Percentiles rank a stretch among this genome's conserved stretches.
Conservation (phyloP, 2,797 vertebrate genomes). For the Babyrousa celebensis region DNA sequence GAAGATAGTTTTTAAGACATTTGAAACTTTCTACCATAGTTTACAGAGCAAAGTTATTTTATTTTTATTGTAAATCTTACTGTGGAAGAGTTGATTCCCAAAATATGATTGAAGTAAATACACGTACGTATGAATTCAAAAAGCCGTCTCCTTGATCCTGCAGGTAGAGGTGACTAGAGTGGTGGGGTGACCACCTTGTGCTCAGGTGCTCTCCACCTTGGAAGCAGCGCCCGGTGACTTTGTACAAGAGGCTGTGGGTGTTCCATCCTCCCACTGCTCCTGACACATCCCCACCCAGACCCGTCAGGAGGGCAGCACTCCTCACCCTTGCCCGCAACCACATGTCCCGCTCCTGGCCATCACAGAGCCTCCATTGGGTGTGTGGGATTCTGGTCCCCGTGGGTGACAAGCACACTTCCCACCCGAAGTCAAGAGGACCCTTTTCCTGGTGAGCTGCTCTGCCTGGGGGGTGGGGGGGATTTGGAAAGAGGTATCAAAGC, state of each 20-base stretch:
- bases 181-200: rapidly evolving
- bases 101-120: conserved; percentile 74
- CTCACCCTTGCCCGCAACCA: rapidly evolving
- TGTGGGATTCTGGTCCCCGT: background rate
- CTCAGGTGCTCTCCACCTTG: too few relatives aligned
- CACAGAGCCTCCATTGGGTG: rapidly evolving
- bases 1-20: conserved; percentile 87
- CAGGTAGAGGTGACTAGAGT: background rate
- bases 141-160: conserved; percentile 65
- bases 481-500: rapidly evolving
- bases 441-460: background rate
- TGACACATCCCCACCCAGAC: too few relatives aligned
- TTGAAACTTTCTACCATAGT: conserved; percentile 87
- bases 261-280: background rate
- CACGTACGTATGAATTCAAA: background rate
- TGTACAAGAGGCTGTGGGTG: background rate
- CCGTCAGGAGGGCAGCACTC: background rate
- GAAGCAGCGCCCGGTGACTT: background rate
- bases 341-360: rapidly evolving
- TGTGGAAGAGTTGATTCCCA: conserved; percentile 83
- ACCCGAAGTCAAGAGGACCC: background rate
- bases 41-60: conserved; percentile 86
- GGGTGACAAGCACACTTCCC: background rate
- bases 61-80: conserved; percentile 91
- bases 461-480: background rate